These are phyloP conservation scores for Halcyon senegalensis DNA, from an alignment of 2,113 vertebrate genomes.

Conservation along the genomic window DNA sequence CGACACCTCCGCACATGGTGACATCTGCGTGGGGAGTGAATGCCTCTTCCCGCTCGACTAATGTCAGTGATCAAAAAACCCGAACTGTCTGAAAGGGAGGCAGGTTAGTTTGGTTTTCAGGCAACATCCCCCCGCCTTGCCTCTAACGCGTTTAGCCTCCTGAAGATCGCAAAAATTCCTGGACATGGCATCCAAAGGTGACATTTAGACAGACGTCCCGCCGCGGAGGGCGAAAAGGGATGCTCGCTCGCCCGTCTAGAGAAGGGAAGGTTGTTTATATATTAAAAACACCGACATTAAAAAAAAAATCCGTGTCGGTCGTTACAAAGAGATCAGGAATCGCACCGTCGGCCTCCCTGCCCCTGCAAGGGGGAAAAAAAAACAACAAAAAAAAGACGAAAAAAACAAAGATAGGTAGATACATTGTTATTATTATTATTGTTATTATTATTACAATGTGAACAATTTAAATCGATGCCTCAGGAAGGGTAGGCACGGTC, in stretches of 20 bases:
- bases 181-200: background rate
- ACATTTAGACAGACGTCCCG: background rate
- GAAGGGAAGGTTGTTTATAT: background rate
- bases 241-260: rapidly evolving
- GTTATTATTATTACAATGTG: background rate
- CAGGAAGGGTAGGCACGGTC: slow-evolving; percentile 42
- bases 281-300: background rate
- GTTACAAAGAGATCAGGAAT: background rate
- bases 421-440: background rate
- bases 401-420: background rate
- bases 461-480: background rate
- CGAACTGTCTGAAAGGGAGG: background rate
- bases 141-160: background rate
- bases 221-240: background rate
- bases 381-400: background rate
- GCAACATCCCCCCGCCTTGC: no score
- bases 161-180: background rate
- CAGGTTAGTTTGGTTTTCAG: background rate
- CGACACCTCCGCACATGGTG: background rate
- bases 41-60: background rate
- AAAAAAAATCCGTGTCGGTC: background rate
- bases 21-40: background rate
- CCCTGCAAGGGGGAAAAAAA: background rate
- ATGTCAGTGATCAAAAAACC: background rate
- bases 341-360: background rate